These are phyloP conservation scores for Bombus superbus DNA, from an alignment of 1,140 invertebrate species.

Conservation along the genomic window DNA sequence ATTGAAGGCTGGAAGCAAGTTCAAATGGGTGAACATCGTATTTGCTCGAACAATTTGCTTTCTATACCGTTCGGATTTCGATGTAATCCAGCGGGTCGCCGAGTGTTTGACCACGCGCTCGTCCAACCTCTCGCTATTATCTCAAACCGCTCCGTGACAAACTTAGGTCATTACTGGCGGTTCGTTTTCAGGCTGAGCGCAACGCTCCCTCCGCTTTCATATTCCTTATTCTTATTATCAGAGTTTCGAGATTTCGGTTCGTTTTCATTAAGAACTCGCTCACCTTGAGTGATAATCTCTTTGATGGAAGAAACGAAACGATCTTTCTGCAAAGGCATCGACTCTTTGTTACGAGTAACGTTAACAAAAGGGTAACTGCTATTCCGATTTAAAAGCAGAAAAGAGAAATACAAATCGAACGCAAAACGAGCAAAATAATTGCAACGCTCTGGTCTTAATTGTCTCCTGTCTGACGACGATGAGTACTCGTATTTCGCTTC, in stretches of 20 bases:
- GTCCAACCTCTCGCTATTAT: constrained; percentile 44
- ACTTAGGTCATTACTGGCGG: constrained; percentile 36
- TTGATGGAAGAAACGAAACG: background rate
- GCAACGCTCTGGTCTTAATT: background rate
- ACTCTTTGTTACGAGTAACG: background rate
- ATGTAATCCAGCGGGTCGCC: constrained; percentile 7
- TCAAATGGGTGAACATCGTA: background rate
- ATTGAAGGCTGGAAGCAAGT: constrained; percentile 1
- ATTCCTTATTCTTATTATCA: constrained; percentile 39
- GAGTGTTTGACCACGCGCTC: constrained; percentile 42
- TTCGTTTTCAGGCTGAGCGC: constrained; percentile 16
- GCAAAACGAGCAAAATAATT: background rate
- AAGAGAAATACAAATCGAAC: background rate
- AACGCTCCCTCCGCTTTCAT: background rate
- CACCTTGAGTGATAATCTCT: background rate
- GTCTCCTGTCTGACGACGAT: background rate
- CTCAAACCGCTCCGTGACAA: constrained; percentile 38
- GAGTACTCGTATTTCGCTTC: background rate
- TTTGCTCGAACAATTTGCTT: constrained; percentile 30
- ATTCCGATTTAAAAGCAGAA: background rate
- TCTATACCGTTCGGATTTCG: constrained; percentile 33
- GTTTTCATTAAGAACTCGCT: constrained; percentile 8
- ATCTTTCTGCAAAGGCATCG: background rate
- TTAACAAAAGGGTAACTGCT: background rate
- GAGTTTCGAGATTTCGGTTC: constrained; percentile 34